A percentile compares a stretch with the other conserved stretches of the same genome.
phyloP scores from a whole-genome alignment of 2,888 invertebrate species.

The Tromatobia lineatoria region DNA sequence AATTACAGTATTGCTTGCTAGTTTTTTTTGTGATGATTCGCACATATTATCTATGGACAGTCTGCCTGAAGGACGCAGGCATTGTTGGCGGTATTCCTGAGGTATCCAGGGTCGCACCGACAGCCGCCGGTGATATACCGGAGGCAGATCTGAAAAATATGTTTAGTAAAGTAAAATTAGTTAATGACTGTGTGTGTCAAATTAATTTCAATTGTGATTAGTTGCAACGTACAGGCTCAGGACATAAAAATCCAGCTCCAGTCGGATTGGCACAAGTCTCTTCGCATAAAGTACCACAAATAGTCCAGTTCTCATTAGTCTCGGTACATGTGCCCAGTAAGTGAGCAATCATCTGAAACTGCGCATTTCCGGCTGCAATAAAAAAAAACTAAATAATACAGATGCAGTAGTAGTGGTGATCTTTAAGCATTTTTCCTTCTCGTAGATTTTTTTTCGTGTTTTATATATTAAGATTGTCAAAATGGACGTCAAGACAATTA shows the following conservation, averaged over 20 bases:
- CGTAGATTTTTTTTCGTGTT: too few relatives aligned
- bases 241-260: not conserved
- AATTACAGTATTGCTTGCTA: not conserved
- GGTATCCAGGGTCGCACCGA: conserved; percentile 15
- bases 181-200: not conserved
- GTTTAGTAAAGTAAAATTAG: not conserved
- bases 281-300: conserved; percentile 6
- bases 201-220: not conserved
- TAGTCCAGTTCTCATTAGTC: not conserved
- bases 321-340: not conserved
- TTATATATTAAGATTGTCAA: too few relatives aligned
- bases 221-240: not conserved
- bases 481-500: too few relatives aligned
- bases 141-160: conserved; percentile 7
- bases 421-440: too few relatives aligned
- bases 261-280: not conserved
- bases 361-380: conserved; percentile 1
- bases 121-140: conserved; percentile 4
- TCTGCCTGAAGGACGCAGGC: not conserved
- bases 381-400: not conserved
- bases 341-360: not conserved
- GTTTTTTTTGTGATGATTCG: not conserved
- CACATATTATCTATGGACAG: not conserved
- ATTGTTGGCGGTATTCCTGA: not conserved
- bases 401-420: too few relatives aligned